phyloP scores from a whole-genome alignment of 2,797 vertebrate genomes.

The Micromesistius poutassou region DNA sequence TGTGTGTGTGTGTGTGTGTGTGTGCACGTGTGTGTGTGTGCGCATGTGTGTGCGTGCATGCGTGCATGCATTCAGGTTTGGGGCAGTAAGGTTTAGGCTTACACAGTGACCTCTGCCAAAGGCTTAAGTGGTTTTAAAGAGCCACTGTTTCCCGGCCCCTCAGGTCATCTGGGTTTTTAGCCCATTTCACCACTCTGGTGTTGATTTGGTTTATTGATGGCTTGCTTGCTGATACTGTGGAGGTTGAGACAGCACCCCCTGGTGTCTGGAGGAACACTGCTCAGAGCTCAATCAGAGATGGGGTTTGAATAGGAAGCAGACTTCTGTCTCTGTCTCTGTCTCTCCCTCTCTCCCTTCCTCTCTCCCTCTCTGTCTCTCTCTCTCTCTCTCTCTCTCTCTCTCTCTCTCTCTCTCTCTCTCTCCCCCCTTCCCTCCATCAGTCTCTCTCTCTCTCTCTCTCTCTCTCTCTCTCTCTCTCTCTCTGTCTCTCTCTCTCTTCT shows the following conservation, averaged over 20 bases:
- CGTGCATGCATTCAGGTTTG: background rate
- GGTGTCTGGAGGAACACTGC: constrained; percentile 52
- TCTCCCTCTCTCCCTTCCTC: background rate
- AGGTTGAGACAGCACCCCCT: constrained; percentile 35
- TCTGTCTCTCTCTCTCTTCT: too few relatives aligned
- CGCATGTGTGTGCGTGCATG: background rate
- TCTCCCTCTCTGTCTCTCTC: background rate
- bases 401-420: too few relatives aligned
- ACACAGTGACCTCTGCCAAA: constrained; percentile 18
- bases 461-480: too few relatives aligned
- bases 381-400: too few relatives aligned
- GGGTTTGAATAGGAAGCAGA: too few relatives aligned
- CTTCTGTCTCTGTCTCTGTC: background rate
- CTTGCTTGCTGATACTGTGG: constrained; percentile 49
- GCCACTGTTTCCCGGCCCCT: background rate
- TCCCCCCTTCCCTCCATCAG: too few relatives aligned
- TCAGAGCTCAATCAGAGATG: constrained; percentile 14
- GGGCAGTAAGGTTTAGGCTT: constrained; percentile 7
- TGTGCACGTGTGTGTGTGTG: background rate
- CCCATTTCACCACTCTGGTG: constrained; percentile 25
- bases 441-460: too few relatives aligned
- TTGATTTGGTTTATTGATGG: background rate
- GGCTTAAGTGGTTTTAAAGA: constrained; percentile 12
- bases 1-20: background rate
- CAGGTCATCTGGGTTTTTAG: constrained; percentile 5